Percentiles rank a stretch among this genome's conserved stretches.
phyloP scores from a whole-genome alignment of 2,797 vertebrate species.

The Notolabrus celidotus region DNA sequence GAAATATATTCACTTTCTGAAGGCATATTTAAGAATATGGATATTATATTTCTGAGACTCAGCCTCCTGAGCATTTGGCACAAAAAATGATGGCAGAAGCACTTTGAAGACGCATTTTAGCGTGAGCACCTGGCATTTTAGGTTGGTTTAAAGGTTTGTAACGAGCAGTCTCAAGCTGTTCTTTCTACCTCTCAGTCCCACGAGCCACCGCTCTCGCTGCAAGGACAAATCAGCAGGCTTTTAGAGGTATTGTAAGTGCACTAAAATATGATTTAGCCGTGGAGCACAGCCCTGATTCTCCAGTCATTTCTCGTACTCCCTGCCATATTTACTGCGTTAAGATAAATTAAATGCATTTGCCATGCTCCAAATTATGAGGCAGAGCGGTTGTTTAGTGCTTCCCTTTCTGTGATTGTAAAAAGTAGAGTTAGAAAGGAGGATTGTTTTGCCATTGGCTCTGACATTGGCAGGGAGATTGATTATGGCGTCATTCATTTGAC shows the following conservation, averaged over 20 bases:
- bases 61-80: constrained; percentile 38
- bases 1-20: constrained; percentile 34
- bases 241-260: constrained; percentile 76
- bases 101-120: constrained; percentile 55
- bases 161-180: constrained; percentile 69
- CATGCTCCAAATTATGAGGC: constrained; percentile 78
- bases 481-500: constrained; percentile 69
- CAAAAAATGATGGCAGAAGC: constrained; percentile 37
- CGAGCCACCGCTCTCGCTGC: constrained; percentile 50
- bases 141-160: constrained; percentile 68
- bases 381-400: constrained; percentile 77
- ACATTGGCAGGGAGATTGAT: constrained; percentile 77
- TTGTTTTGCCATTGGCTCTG: constrained; percentile 74
- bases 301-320: constrained; percentile 58
- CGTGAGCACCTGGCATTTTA: constrained; percentile 61
- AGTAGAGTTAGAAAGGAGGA: constrained; percentile 67
- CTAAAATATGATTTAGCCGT: constrained; percentile 74
- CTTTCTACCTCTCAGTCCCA: constrained; percentile 48
- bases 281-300: constrained; percentile 58
- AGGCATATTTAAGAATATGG: constrained; percentile 41
- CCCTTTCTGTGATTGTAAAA: constrained; percentile 73
- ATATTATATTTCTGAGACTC: constrained; percentile 49
- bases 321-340: constrained; percentile 70
- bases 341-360: constrained; percentile 74
- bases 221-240: constrained; percentile 65